Evolutionary conservation across 2,888 invertebrate species (phyloP).

Genomic region (Clivina fossor): DNA sequence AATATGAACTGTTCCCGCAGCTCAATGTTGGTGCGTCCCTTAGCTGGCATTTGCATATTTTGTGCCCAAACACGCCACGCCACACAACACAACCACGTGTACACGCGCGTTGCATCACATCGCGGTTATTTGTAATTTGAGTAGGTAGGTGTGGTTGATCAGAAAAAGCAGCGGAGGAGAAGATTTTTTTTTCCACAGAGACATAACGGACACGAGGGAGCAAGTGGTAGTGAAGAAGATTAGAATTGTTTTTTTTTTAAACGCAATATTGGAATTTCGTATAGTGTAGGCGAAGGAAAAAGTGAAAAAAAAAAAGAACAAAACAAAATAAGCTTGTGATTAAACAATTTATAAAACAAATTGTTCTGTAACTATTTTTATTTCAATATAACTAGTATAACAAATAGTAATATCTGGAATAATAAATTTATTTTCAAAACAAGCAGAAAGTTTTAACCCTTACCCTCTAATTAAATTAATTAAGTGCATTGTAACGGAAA

Average conservation of each 20-base stretch:
- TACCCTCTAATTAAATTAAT: too few relatives aligned
- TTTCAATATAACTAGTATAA: too few relatives aligned
- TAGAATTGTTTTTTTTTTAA: not conserved
- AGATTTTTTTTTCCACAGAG: too few relatives aligned
- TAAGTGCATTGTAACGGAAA: too few relatives aligned
- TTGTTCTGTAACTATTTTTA: too few relatives aligned
- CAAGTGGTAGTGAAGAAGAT: constrained; percentile 35
- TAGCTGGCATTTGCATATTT: too few relatives aligned
- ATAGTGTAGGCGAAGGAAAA: constrained; percentile 32
- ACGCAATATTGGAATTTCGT: not conserved
- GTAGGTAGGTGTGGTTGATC: not conserved
- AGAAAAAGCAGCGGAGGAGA: constrained; percentile 25
- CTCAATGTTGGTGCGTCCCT: constrained; percentile 99
- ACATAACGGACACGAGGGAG: constrained; percentile 39
- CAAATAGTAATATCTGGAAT: too few relatives aligned
- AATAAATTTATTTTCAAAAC: too few relatives aligned
- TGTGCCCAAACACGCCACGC: constrained; percentile 55
- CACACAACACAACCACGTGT: constrained; percentile 16
- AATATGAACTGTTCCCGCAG: constrained; percentile 98
- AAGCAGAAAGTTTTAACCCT: too few relatives aligned
- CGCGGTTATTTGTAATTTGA: constrained; percentile 50
- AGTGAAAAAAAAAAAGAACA: constrained; percentile 37
- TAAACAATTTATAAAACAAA: constrained; percentile 12
- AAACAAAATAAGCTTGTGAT: constrained; percentile 40
- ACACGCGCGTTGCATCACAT: constrained; percentile 46